phyloP scores from a whole-genome alignment of 1,140 invertebrate genomes.

The Trichoplusia ni region DNA sequence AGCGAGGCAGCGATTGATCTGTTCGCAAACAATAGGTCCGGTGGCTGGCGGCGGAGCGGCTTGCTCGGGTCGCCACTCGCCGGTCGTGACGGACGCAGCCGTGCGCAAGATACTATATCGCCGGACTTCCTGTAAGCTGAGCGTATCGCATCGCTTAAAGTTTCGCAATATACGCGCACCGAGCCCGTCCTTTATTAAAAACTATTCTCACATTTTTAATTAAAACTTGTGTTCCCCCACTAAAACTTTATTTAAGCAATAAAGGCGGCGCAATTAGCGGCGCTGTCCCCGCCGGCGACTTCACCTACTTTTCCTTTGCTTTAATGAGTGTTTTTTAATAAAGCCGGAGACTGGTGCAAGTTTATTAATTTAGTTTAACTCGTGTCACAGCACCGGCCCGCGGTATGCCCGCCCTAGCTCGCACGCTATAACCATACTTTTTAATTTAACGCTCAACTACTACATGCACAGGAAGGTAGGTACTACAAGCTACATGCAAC shows the following conservation, averaged over 20 bases:
- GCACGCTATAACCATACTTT: constrained; percentile 55
- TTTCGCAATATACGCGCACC: constrained; percentile 80
- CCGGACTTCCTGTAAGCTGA: constrained; percentile 76
- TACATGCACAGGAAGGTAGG: too few relatives aligned
- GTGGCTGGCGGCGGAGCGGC: neutral
- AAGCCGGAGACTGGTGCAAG: constrained; percentile 76
- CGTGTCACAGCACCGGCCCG: constrained; percentile 67
- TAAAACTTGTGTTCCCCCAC: constrained; percentile 81
- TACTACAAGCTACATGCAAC: too few relatives aligned
- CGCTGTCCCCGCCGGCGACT: constrained; percentile 78
- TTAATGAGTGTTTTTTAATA: constrained; percentile 82
- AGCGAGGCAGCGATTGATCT: neutral
- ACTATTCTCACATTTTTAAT: constrained; percentile 82
- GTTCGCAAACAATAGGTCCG: neutral
- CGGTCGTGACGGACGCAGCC: constrained; percentile 19
- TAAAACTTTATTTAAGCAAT: constrained; percentile 82
- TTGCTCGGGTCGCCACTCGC: neutral
- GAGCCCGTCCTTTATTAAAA: constrained; percentile 80
- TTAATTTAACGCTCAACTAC: constrained; percentile 52
- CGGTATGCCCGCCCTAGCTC: constrained; percentile 36
- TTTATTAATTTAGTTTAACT: constrained; percentile 81
- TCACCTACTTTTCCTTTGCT: constrained; percentile 80
- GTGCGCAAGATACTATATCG: constrained; percentile 60
- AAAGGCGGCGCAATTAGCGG: constrained; percentile 81
- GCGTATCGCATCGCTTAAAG: constrained; percentile 79